Percentiles rank a stretch among this genome's conserved stretches.
These are phyloP conservation scores for Chiridota heheva DNA, from an alignment of 35 echinoderm and acorn worm species.

Conservation along the genomic window DNA sequence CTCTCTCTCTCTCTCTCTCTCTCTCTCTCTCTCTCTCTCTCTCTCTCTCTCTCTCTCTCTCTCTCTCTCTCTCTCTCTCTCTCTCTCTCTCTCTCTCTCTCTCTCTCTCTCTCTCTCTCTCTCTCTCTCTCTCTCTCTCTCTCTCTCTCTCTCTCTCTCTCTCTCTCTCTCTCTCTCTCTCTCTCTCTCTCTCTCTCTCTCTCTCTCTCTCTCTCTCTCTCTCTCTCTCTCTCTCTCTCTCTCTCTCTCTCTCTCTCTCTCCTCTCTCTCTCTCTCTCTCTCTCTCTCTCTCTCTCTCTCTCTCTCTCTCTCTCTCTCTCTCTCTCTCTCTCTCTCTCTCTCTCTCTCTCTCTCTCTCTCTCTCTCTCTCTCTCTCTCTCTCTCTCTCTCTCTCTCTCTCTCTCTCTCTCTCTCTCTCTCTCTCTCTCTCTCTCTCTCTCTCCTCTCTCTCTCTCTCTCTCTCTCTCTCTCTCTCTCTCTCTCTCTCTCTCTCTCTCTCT, in stretches of 20 bases:
- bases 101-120: neutral
- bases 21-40: neutral
- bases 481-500: constrained; percentile 43
- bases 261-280: constrained; percentile 22
- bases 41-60: neutral
- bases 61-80: neutral
- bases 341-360: constrained; percentile 43
- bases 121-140: neutral
- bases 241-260: constrained; percentile 44
- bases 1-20: neutral
- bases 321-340: constrained; percentile 43
- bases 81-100: neutral
- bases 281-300: constrained; percentile 10
- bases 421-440: constrained; percentile 43
- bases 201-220: too few relatives aligned
- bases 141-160: neutral
- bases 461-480: constrained; percentile 43
- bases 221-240: constrained; percentile 30
- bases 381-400: constrained; percentile 43
- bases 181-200: constrained; percentile 33
- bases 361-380: constrained; percentile 43
- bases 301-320: constrained; percentile 26
- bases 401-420: constrained; percentile 43
- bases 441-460: constrained; percentile 44
- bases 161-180: constrained; percentile 29